Evolutionary conservation across 2,888 invertebrate species (phyloP), one percentile per base, ranked within the genome.

Genomic region (Andrena dorsata): DNA sequence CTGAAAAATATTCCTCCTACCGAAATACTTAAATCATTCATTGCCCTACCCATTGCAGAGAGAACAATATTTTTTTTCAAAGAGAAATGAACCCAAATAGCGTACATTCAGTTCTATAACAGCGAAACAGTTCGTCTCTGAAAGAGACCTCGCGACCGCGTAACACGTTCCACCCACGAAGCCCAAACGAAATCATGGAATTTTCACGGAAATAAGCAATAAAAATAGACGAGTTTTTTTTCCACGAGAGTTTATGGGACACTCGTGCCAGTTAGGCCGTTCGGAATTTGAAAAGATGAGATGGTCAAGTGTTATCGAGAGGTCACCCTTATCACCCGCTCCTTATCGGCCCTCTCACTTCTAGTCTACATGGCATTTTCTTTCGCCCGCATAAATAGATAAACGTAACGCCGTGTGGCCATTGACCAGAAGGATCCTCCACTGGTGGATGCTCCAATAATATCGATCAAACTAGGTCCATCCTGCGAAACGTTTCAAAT

Each of bases 261-360:
- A 77, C 53, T 60, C 69, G 56, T 74, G 76, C 73, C 64, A 47
- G 70, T 73, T 23, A 61, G 58, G 75, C 16, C 64, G 56, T 32
- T 71, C 13, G 60, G 79, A 74, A 83, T 81, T 89, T 63, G 72
- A 81, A 75, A 70, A 75, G 66, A 81, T 51, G 56, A 75, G 65
- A 85, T 82, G 80, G 70, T 81, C 78, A 78, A 82, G 74, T 86
- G 86, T 88, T 91, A 91, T 92, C 91, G 73, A 73, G 88, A 80
- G 92, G 92, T 92, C 91, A 92, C 58, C 51, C 68, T 85, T 90
- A 85, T 90, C 89, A 76, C 26, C 53, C 30, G 51, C 77, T 49
- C 13, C 66, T 85, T 89, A 87, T 88, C 88, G 35, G 76, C 75
- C 82, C 77, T 89, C 85, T 83, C 74, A 63, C 73, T 84, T 87